These are phyloP conservation scores for Brachionus rotundiformis DNA, from an alignment of 1,140 invertebrate species.

Conservation along the genomic window DNA sequence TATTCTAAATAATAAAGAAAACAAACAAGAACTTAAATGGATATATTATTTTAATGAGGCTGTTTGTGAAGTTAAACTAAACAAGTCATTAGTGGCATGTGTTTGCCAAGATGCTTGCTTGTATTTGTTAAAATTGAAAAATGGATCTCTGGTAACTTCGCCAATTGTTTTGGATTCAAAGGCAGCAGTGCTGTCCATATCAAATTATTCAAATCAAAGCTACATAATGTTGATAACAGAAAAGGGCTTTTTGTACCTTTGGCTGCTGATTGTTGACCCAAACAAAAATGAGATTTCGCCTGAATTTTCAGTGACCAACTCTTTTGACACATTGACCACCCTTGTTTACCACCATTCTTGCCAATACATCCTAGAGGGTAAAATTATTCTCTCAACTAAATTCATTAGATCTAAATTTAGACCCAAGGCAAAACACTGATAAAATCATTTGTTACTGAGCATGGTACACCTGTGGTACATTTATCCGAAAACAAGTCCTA, in stretches of 20 bases:
- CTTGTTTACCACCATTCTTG: conserved; percentile 24
- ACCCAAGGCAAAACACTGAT: not conserved
- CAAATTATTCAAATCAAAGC: conserved; percentile 53
- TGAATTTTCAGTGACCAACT: not conserved
- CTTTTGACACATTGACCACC: conserved; percentile 21
- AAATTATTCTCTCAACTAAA: not conserved
- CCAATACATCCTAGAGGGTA: not conserved
- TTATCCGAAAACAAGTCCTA: not conserved
- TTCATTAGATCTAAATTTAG: not conserved
- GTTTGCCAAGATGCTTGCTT: conserved; percentile 72
- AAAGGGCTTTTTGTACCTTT: conserved; percentile 61
- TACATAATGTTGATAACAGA: conserved; percentile 61
- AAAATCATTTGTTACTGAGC: conserved; percentile 42
- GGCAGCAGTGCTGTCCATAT: conserved; percentile 56
- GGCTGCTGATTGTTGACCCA: conserved; percentile 54
- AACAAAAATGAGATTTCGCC: not conserved
- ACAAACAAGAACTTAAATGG: conserved; percentile 30
- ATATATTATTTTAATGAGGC: conserved; percentile 25
- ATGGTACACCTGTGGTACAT: conserved; percentile 13
- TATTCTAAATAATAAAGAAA: conserved; percentile 20
- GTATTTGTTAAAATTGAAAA: conserved; percentile 68
- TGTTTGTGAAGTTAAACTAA: conserved; percentile 22
- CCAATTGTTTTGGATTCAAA: conserved; percentile 70
- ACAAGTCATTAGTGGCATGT: conserved; percentile 64
- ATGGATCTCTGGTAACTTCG: conserved; percentile 68